phyloP scores from a whole-genome alignment of 2,797 vertebrate genomes.

The Halcyon chelicuti region DNA sequence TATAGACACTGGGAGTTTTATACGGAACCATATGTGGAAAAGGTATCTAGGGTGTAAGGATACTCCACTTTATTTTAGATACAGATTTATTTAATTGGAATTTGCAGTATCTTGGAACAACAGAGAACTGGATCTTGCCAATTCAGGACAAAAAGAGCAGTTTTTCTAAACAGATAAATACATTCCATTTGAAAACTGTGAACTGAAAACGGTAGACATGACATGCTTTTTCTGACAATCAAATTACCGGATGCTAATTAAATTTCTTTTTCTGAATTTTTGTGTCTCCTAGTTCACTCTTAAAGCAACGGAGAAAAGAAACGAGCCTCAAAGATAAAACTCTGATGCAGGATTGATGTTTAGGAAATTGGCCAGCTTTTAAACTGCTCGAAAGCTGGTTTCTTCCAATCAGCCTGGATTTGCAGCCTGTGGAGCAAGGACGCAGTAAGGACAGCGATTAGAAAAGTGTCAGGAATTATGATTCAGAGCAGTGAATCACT shows the following conservation, averaged over 20 bases:
- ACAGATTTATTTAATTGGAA: not conserved
- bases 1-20: not conserved
- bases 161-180: not conserved
- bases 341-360: not conserved
- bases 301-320: not conserved
- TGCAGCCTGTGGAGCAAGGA: not conserved
- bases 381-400: not conserved
- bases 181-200: not conserved
- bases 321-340: not conserved
- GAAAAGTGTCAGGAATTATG: conserved; percentile 58
- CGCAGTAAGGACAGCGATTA: not conserved
- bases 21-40: not conserved
- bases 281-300: not conserved
- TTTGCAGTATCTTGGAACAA: not conserved
- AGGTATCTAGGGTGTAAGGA: not conserved
- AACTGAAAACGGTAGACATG: not conserved
- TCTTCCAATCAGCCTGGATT: not conserved
- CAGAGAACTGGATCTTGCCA: not conserved
- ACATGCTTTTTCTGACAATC: not conserved
- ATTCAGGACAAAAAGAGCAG: not conserved
- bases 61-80: not conserved
- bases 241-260: not conserved
- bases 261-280: not conserved
- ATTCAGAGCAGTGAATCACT: conserved; percentile 63
- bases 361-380: not conserved